Evolutionary conservation across 2,113 vertebrate species (phyloP), one percentile per base, ranked within the genome.

Genomic region (Callocephalon fimbriatum): DNA sequence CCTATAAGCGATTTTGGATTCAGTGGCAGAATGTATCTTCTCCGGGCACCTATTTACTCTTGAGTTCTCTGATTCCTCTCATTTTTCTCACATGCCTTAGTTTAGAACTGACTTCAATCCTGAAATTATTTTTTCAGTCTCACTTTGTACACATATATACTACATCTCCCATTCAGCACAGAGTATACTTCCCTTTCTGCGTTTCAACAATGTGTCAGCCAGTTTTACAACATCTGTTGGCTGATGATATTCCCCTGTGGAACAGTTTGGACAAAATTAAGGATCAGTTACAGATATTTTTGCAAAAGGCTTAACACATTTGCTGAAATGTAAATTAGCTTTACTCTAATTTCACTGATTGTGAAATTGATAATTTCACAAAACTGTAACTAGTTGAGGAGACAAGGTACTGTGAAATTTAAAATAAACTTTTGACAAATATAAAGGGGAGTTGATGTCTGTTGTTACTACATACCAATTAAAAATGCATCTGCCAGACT

Each of bases 301-400:
- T 96, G 62, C 40, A 81, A 78, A 93, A 81, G 12, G 1, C 31
- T 79, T 91, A 73, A 47, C 29, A 48, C 21, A n/a, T 82, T 87
- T 94, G 15, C 59, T 94, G 72, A 96, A 88, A 90, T 86, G 32
- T 63, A 90, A 88, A 82, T 90, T 81, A 94, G 59, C 66, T 86
- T 86, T 51, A 65, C 18, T 85, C n/a, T 79, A 48, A 95, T 92
- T 93, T 95, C 48, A 56, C 29, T 65, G 37, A 78, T 38, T 84
- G 66, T 40, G 38, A 40, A 40, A 40, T 40, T 40, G 11, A 40
- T 40, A 40, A 40, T 40, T 40, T 40, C 38, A 92, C 58, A 78
- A 85, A 90, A 38, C 9, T 78, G 29, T 67, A 90, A 65, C 56
- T 68, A 63, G 65, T n/a, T 51, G 26, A 22, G 48, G n/a, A 94